Base-by-base conservation (phyloP, 2,888 invertebrate genomes). In the Oscheius sp. region DNA sequence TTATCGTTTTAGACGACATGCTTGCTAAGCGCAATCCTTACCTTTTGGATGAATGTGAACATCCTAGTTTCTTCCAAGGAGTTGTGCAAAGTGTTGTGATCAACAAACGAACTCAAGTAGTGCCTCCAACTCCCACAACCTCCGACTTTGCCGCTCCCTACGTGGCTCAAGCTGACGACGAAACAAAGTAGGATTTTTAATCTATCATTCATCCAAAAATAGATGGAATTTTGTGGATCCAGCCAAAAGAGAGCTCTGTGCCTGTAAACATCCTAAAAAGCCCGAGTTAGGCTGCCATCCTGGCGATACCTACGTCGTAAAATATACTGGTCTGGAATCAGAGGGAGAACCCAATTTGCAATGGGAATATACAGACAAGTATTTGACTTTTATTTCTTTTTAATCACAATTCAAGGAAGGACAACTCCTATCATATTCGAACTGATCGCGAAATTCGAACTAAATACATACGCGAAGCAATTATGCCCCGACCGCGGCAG, bases 121-220 rank as follows among this genome's bases (percentile, higher is more conserved):
- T 48, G 3, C 45, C 63, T 31, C 12, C 64, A 2, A 48, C 34
- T 12, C 48, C 64, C 2, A 25, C 25, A 20, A 3, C 12, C 27
- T 12, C 15, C 5, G 48, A 31, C 29, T 34, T 50, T 25, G 45
- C 27, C 34, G 39, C 37, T 8, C 65, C 65, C 29, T 65, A 52
- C 42, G 52, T 29, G 4, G 65, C 50, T n/a, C 65, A 65, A n/a
- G 65, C 65, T n/a, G 65, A 65, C 27, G 65, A 65, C 20, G 55
- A 65, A n/a, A 65, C 65, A 20, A 65, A 65, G 45, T 57, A 23
- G 17, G 33, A 8, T 57, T 6, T n/a, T 31, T 5, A 2, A 25
- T 31, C 8, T 52, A 10, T 27, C 29, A 20, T 55, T 37, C 34
- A 57, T 42, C 17, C 17, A n/a, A 6, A n/a, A 6, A 42, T n/a